Percentiles rank a stretch among this genome's conserved stretches.
Evolutionary conservation across 2,888 invertebrate species (phyloP).

Genomic region (Amphipyra berbera): DNA sequence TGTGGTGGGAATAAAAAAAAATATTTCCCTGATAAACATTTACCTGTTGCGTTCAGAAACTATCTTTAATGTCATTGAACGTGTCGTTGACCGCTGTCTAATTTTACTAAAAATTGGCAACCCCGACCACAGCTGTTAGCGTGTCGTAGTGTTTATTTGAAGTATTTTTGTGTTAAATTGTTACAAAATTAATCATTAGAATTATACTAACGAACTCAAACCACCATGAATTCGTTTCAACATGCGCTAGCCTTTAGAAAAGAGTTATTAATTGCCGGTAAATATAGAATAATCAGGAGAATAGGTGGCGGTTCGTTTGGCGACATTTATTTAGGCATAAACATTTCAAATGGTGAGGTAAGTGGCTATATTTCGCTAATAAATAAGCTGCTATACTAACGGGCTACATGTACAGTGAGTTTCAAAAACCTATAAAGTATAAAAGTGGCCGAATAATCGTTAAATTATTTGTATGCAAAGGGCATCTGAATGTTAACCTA

Average conservation of each 20-base stretch:
- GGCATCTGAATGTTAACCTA: constrained; percentile 62
- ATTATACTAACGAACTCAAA: constrained; percentile 34
- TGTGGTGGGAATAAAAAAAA: no score
- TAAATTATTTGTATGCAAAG: constrained; percentile 54
- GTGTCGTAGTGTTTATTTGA: constrained; percentile 62
- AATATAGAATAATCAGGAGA: constrained; percentile 97
- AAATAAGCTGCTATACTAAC: constrained; percentile 14
- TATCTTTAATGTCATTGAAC: constrained; percentile 24
- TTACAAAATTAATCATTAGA: constrained; percentile 47
- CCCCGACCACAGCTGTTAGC: constrained; percentile 54
- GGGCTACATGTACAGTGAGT: constrained; percentile 2
- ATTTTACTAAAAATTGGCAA: constrained; percentile 37
- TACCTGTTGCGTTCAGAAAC: constrained; percentile 34
- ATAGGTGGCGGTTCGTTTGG: constrained; percentile 99
- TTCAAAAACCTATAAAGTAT: constrained; percentile 12
- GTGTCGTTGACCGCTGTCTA: constrained; percentile 6
- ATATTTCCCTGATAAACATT: no score
- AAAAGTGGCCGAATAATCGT: constrained; percentile 38
- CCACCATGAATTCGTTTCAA: constrained; percentile 59
- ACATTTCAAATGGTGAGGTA: constrained; percentile 96
- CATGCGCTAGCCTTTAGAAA: constrained; percentile 57
- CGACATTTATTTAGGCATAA: constrained; percentile 98
- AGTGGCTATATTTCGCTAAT: constrained; percentile 63
- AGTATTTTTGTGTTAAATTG: constrained; percentile 53
- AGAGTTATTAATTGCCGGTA: constrained; percentile 80